These are phyloP conservation scores for Enteromius paludinosus DNA, from an alignment of 2,797 vertebrate species.

Conservation along the genomic window DNA sequence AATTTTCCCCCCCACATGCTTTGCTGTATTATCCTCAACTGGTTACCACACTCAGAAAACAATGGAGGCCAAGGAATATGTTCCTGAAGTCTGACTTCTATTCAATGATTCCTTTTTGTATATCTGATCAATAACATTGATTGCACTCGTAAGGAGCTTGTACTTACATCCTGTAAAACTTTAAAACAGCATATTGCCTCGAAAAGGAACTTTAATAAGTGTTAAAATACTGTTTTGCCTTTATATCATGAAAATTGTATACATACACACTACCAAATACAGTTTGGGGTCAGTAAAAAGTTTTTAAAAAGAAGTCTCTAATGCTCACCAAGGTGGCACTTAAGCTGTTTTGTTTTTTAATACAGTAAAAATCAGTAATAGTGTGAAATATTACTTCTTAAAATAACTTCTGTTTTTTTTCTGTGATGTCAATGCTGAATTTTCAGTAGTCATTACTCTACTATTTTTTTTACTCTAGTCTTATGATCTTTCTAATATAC, in stretches of 20 bases:
- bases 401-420: no score
- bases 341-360: no score
- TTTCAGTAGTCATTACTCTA: no score
- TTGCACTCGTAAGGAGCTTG: not conserved
- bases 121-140: constrained; percentile 1
- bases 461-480: no score
- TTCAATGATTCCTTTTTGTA: not conserved
- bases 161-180: not conserved
- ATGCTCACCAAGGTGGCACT: not conserved
- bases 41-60: not conserved
- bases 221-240: not conserved
- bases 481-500: no score
- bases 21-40: not conserved
- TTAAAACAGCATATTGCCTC: not conserved
- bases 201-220: not conserved
- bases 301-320: not conserved
- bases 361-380: no score
- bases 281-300: not conserved
- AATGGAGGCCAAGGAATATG: not conserved
- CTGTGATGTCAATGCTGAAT: not conserved
- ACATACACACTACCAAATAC: not conserved
- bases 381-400: no score
- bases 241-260: not conserved
- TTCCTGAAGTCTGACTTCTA: not conserved
- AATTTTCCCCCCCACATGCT: constrained; percentile 15